A percentile compares a stretch with the other conserved stretches of the same genome.
Conservation (phyloP, 2,888 invertebrate species). For the Chirona hameri region DNA sequence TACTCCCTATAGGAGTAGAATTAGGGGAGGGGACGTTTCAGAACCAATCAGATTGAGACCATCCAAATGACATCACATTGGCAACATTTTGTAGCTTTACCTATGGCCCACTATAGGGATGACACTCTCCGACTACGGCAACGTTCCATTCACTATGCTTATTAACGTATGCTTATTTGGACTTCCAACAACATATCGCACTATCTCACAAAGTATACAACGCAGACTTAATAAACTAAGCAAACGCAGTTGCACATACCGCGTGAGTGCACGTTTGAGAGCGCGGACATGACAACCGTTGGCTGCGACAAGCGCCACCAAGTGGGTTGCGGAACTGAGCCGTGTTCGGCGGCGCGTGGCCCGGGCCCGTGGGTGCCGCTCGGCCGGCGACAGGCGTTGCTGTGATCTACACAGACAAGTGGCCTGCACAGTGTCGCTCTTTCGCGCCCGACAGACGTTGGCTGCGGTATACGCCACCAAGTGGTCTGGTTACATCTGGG, state of each 20-base stretch:
- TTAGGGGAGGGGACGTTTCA: too few relatives aligned
- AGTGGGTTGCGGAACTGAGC: background rate
- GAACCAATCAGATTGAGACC: too few relatives aligned
- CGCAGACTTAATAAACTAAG: too few relatives aligned
- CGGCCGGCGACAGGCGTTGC: background rate
- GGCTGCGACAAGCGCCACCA: background rate
- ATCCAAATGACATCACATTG: too few relatives aligned
- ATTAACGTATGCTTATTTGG: background rate
- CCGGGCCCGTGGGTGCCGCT: too few relatives aligned
- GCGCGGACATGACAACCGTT: background rate
- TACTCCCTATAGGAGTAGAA: too few relatives aligned
- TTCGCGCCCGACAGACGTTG: background rate
- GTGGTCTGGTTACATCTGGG: background rate
- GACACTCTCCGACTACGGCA: too few relatives aligned
- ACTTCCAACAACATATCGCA: too few relatives aligned
- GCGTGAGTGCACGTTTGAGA: background rate
- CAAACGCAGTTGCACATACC: background rate
- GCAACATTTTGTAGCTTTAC: too few relatives aligned
- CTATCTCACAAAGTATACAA: background rate
- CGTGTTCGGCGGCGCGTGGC: background rate
- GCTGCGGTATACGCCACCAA: background rate
- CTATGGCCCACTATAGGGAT: too few relatives aligned
- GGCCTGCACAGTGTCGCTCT: background rate
- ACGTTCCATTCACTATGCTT: too few relatives aligned
- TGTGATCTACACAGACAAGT: background rate